Conservation (phyloP, 2,113 vertebrate genomes). For the Cheilinus undulatus region DNA sequence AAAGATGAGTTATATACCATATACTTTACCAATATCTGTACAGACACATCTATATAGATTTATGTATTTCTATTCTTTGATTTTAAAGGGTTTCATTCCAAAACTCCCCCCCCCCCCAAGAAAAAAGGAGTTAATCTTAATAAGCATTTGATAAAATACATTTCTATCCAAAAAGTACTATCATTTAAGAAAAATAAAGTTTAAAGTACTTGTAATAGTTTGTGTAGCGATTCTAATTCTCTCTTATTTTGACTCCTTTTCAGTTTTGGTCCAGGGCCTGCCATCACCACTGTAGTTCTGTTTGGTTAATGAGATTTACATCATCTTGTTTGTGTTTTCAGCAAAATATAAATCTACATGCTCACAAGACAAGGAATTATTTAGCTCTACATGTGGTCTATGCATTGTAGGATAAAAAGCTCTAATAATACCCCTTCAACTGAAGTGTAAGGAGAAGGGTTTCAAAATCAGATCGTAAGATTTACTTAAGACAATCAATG, state of each 20-base stretch:
- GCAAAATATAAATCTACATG: not conserved
- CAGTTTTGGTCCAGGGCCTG: slow-evolving; percentile 15
- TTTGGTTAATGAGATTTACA: too few relatives aligned
- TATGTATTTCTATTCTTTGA: slow-evolving; percentile 34
- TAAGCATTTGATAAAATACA: slow-evolving; percentile 57
- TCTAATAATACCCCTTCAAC: not conserved
- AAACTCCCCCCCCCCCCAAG: slow-evolving; percentile 41
- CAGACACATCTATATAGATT: slow-evolving; percentile 39
- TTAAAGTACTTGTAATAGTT: slow-evolving; percentile 14
- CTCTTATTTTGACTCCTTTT: not conserved
- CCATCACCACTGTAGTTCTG: not conserved
- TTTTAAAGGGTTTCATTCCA: slow-evolving; percentile 73
- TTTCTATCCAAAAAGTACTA: slow-evolving; percentile 61
- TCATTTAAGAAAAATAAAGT: slow-evolving; percentile 54
- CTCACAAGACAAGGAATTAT: not conserved
- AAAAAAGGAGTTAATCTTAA: slow-evolving; percentile 15
- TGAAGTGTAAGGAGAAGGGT: not conserved
- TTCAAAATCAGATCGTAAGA: not conserved
- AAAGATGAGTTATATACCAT: slow-evolving; percentile 59
- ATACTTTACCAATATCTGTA: slow-evolving; percentile 59
- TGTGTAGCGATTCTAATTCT: slow-evolving; percentile 13
- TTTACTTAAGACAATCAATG: slow-evolving; percentile 24
- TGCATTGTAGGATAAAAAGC: too few relatives aligned
- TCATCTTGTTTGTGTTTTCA: not conserved
- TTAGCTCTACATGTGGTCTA: not conserved